A percentile compares a stretch with the other conserved stretches of the same genome.
Evolutionary conservation across 2,888 invertebrate species (phyloP).

Genomic region (Microctonus hyperodae): DNA sequence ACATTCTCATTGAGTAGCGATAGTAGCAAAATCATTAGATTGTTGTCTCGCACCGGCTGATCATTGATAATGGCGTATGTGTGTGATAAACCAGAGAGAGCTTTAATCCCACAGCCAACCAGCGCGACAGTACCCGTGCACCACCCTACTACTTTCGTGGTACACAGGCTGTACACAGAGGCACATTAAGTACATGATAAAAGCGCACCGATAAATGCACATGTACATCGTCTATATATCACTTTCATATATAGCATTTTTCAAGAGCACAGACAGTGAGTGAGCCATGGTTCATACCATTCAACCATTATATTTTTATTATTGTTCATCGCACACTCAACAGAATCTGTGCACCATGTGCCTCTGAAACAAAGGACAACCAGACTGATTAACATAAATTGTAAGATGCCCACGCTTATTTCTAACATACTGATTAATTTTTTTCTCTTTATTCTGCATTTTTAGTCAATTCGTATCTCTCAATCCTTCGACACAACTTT

Average conservation of each 20-base stretch:
- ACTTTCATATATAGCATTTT: slow-evolving; percentile 52
- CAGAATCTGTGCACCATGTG: slow-evolving; percentile 70
- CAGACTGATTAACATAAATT: slow-evolving; percentile 64
- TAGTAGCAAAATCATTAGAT: slow-evolving; percentile 63
- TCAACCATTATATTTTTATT: slow-evolving; percentile 23
- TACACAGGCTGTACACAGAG: slow-evolving; percentile 61
- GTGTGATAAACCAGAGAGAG: slow-evolving; percentile 47
- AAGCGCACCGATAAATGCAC: slow-evolving; percentile 45
- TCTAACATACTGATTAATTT: slow-evolving; percentile 37
- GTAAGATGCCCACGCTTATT: slow-evolving; percentile 58
- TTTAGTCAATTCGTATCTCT: slow-evolving; percentile 40
- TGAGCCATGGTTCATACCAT: slow-evolving; percentile 54
- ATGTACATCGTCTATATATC: slow-evolving; percentile 54
- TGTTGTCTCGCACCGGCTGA: slow-evolving; percentile 62
- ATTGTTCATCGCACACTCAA: slow-evolving; percentile 61
- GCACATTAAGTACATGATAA: slow-evolving; percentile 57
- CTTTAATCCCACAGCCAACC: slow-evolving; percentile 54
- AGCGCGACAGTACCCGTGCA: slow-evolving; percentile 58
- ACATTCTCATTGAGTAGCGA: slow-evolving; percentile 60
- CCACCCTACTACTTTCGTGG: slow-evolving; percentile 53
- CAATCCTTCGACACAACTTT: slow-evolving; percentile 53
- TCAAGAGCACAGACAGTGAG: slow-evolving; percentile 59
- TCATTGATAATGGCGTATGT: slow-evolving; percentile 57
- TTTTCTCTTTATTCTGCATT: slow-evolving; percentile 24
- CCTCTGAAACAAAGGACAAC: slow-evolving; percentile 81